These are phyloP conservation scores for Nemopilema nomurai DNA, from an alignment of 30 jellyfish, hydroid and myxozoan species.

Conservation along the genomic window DNA sequence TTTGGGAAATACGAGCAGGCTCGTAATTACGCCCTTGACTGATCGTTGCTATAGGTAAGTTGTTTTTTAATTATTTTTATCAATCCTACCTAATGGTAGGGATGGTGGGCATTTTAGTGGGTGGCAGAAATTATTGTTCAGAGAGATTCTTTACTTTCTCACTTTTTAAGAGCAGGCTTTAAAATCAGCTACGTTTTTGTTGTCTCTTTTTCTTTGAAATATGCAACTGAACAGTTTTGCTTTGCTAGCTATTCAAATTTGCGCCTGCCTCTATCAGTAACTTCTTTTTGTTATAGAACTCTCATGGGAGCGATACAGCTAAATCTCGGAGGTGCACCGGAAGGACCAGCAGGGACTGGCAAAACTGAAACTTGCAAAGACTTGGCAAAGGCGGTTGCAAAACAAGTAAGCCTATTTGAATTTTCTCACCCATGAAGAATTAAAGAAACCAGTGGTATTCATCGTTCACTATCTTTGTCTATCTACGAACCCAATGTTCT, in stretches of 20 bases:
- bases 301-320: constrained; percentile 54
- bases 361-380: constrained; percentile 54
- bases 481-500: too few species aligned
- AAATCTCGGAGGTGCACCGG: constrained; percentile 59
- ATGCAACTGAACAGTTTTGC: not conserved
- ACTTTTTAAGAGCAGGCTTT: too few species aligned
- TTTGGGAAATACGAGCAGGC: constrained; percentile 50
- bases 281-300: constrained; percentile 8
- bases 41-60: constrained; percentile 50
- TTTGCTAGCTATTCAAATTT: not conserved
- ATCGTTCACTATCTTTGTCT: too few species aligned
- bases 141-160: too few species aligned
- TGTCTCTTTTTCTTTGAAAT: not conserved
- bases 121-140: too few species aligned
- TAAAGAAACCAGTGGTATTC: too few species aligned
- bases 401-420: constrained; percentile 30
- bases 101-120: too few species aligned
- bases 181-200: not conserved
- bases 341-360: constrained; percentile 60
- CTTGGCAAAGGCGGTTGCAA: constrained; percentile 49
- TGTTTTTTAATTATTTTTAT: not conserved
- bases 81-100: too few species aligned
- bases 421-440: not conserved
- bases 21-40: constrained; percentile 53
- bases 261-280: not conserved